These are phyloP conservation scores for Silurus glanis DNA, from an alignment of 2,113 vertebrate species.

Conservation along the genomic window DNA sequence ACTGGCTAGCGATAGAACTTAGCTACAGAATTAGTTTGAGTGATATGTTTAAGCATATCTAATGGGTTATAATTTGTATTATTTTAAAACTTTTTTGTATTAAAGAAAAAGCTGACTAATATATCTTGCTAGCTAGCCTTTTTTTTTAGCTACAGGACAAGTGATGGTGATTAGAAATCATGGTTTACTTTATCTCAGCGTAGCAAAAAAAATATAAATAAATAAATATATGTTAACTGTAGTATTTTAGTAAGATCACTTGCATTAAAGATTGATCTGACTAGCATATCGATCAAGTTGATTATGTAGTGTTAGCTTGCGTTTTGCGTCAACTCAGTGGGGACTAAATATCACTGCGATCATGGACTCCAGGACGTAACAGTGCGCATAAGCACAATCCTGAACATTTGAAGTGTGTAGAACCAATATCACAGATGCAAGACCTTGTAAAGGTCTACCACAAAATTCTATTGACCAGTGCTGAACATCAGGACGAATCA, in stretches of 20 bases:
- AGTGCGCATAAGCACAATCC: background rate
- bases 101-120: background rate
- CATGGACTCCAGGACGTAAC: background rate
- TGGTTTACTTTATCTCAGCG: background rate
- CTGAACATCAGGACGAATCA: constrained; percentile 8
- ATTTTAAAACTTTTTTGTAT: background rate
- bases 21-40: too few relatives aligned
- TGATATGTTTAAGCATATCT: too few relatives aligned
- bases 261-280: background rate
- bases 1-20: too few relatives aligned
- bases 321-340: background rate
- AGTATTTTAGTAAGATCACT: background rate
- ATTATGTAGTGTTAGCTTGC: background rate
- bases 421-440: background rate
- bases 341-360: background rate
- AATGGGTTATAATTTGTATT: too few relatives aligned
- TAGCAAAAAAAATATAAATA: background rate
- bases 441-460: background rate
- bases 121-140: background rate
- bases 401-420: background rate
- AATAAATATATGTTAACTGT: background rate
- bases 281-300: background rate
- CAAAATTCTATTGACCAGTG: background rate
- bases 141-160: background rate
- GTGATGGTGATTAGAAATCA: background rate